Evolutionary conservation across 1,140 invertebrate genomes (phyloP).

Genomic region (Protaetia brevitarsis): DNA sequence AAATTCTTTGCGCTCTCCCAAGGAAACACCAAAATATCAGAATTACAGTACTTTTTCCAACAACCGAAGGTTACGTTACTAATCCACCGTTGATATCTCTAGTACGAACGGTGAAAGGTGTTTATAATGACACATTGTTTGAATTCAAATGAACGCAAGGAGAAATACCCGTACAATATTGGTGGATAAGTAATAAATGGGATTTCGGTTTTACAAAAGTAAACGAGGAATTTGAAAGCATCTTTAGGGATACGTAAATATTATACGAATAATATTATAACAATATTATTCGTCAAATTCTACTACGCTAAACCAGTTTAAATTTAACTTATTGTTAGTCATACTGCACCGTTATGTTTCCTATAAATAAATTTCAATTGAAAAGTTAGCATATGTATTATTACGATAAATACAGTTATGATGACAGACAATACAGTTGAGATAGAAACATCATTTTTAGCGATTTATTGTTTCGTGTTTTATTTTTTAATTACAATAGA

Average conservation of each 20-base stretch:
- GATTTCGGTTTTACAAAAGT: background rate
- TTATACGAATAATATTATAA: background rate
- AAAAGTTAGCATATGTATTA: background rate
- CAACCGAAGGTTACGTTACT: constrained; percentile 18
- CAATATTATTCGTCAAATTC: too few species aligned
- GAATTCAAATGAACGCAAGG: background rate
- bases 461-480: too few species aligned
- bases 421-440: background rate
- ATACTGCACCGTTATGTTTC: background rate
- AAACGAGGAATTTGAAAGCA: background rate
- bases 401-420: constrained; percentile 7
- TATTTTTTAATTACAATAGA: too few species aligned
- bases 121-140: constrained; percentile 1
- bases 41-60: background rate
- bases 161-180: background rate
- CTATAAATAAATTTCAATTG: background rate
- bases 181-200: background rate
- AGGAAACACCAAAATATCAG: background rate
- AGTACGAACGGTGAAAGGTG: constrained; percentile 23
- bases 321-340: background rate
- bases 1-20: too few species aligned
- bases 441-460: background rate
- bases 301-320: background rate
- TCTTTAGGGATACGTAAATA: background rate
- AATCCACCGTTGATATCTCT: constrained; percentile 25